Evolutionary conservation across 2,797 vertebrate species (phyloP).

Genomic region (Coregonus sp.): DNA sequence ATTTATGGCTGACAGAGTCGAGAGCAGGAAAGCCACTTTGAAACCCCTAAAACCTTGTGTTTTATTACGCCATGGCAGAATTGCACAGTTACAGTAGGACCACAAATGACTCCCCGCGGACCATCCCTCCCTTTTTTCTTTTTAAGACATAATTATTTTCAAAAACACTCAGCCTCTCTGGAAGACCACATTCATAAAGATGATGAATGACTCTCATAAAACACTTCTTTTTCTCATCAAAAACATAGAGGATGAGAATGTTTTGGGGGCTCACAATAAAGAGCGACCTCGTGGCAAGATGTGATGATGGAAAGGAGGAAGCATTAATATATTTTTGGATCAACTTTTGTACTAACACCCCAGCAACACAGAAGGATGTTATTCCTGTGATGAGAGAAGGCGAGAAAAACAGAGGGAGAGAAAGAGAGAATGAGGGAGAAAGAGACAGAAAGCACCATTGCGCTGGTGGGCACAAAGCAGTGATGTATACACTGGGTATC

Average conservation of each 20-base stretch:
- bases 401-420: neutral
- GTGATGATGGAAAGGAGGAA: slow-evolving; percentile 55
- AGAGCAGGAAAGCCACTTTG: slow-evolving; percentile 87
- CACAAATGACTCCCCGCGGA: slow-evolving; percentile 88
- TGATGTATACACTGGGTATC: neutral
- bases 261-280: slow-evolving; percentile 70
- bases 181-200: slow-evolving; percentile 88
- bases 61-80: slow-evolving; percentile 83
- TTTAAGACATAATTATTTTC: slow-evolving; percentile 92
- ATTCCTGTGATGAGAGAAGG: neutral
- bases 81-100: slow-evolving; percentile 84
- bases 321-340: slow-evolving; percentile 60
- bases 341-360: neutral
- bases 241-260: slow-evolving; percentile 70
- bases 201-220: slow-evolving; percentile 99
- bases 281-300: slow-evolving; percentile 75
- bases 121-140: slow-evolving; percentile 92
- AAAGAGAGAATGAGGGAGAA: neutral
- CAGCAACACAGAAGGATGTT: neutral
- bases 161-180: slow-evolving; percentile 82
- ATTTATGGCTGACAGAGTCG: slow-evolving; percentile 95
- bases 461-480: neutral
- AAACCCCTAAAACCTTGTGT: slow-evolving; percentile 86
- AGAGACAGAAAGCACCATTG: neutral
- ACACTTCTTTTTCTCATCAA: slow-evolving; percentile 58